Conservation (phyloP, 2,888 invertebrate species). For the Dysmachus trigonus region DNA sequence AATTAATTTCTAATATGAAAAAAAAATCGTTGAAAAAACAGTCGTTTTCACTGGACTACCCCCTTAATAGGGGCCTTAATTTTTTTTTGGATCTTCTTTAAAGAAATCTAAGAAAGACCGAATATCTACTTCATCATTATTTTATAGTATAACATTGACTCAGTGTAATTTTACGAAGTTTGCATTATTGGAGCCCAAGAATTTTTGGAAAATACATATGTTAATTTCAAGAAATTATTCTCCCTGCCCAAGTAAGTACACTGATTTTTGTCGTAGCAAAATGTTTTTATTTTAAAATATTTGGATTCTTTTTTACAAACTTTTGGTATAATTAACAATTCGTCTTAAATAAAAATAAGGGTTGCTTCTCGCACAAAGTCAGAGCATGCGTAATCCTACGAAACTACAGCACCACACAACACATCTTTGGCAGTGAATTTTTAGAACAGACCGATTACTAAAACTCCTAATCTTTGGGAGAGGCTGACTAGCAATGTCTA, state of each 20-base stretch:
- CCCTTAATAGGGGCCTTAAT: too few species aligned
- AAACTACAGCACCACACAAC: constrained; percentile 15
- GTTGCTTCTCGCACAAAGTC: background rate
- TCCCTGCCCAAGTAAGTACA: background rate
- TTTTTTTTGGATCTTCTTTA: too few species aligned
- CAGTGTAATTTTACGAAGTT: too few species aligned
- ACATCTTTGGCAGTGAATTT: constrained; percentile 20
- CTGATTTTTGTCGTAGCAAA: background rate
- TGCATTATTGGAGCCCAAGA: too few species aligned
- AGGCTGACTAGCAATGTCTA: constrained; percentile 11
- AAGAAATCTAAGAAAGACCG: too few species aligned
- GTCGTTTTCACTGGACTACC: too few species aligned
- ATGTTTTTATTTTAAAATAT: background rate
- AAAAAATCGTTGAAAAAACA: too few species aligned
- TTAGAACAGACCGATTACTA: background rate
- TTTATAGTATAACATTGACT: too few species aligned
- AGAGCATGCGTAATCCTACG: background rate
- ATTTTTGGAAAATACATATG: too few species aligned
- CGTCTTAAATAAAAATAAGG: background rate
- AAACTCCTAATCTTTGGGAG: constrained; percentile 6
- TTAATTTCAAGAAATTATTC: background rate
- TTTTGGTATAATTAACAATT: background rate
- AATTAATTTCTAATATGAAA: too few species aligned
- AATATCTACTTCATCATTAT: too few species aligned
- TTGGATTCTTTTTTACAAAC: background rate